These are phyloP conservation scores for Bombus superbus DNA, from an alignment of 1,140 invertebrate genomes.

Conservation along the genomic window DNA sequence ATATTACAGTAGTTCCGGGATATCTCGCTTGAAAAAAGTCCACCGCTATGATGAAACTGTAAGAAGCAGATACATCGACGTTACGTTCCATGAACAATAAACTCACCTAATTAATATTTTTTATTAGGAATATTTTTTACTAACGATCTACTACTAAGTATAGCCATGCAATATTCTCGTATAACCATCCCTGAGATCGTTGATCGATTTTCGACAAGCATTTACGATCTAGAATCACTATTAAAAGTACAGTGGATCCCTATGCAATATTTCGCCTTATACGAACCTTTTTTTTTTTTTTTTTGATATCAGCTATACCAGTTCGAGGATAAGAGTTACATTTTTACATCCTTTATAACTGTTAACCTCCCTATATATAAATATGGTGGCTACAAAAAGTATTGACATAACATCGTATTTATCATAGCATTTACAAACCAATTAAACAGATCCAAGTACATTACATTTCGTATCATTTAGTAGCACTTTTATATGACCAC, in stretches of 20 bases:
- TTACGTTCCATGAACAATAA: background rate
- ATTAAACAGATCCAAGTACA: background rate
- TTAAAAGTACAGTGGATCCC: background rate
- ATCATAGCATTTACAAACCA: background rate
- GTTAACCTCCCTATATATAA: background rate
- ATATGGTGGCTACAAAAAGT: background rate
- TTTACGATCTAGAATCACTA: background rate
- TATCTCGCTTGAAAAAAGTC: slow-evolving; percentile 94
- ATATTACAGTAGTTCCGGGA: slow-evolving; percentile 92
- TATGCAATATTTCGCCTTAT: background rate
- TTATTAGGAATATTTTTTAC: background rate
- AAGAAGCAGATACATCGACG: slow-evolving; percentile 60
- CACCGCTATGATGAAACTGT: slow-evolving; percentile 94
- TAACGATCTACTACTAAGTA: background rate
- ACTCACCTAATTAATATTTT: background rate
- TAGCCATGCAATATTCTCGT: background rate
- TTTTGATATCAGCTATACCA: no score
- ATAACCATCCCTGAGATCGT: no score
- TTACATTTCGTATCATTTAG: background rate
- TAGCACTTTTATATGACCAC: background rate
- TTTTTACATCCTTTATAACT: background rate
- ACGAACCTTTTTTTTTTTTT: no score
- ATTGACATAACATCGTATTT: background rate
- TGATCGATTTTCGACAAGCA: background rate
- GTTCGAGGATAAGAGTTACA: background rate